Conservation (phyloP, 2,888 invertebrate species). For the Agrotis exclamationis region DNA sequence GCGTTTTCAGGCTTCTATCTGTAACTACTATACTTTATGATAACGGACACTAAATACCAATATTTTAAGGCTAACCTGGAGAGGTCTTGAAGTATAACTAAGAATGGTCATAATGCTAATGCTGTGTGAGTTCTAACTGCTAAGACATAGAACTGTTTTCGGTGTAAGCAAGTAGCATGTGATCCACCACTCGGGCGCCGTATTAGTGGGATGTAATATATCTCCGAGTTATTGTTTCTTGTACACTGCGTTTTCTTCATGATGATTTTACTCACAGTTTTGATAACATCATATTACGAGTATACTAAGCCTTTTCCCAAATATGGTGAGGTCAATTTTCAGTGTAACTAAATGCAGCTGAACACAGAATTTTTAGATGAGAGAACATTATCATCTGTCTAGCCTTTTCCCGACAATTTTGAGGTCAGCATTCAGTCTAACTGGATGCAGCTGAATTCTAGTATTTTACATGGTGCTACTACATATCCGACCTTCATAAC, state of each 20-base stretch:
- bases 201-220: not conserved
- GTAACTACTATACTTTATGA: not conserved
- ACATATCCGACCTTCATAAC: too few relatives aligned
- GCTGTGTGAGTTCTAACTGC: not conserved
- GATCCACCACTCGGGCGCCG: not conserved
- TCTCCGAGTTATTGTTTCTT: not conserved
- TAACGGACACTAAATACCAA: not conserved
- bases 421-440: too few relatives aligned
- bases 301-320: too few relatives aligned
- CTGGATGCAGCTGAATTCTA: too few relatives aligned
- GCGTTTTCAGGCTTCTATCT: not conserved
- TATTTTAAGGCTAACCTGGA: not conserved
- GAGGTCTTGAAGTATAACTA: not conserved
- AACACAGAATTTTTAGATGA: too few relatives aligned
- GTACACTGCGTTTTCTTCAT: not conserved
- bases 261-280: not conserved
- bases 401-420: too few relatives aligned
- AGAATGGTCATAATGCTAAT: not conserved
- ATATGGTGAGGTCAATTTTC: too few relatives aligned
- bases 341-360: too few relatives aligned
- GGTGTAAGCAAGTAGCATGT: not conserved
- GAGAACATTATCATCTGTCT: too few relatives aligned
- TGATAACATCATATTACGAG: not conserved
- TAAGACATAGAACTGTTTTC: not conserved
- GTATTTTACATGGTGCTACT: too few relatives aligned